These are phyloP conservation scores for Pyrgilauda ruficollis DNA, from an alignment of 2,113 vertebrate species.

Conservation along the genomic window DNA sequence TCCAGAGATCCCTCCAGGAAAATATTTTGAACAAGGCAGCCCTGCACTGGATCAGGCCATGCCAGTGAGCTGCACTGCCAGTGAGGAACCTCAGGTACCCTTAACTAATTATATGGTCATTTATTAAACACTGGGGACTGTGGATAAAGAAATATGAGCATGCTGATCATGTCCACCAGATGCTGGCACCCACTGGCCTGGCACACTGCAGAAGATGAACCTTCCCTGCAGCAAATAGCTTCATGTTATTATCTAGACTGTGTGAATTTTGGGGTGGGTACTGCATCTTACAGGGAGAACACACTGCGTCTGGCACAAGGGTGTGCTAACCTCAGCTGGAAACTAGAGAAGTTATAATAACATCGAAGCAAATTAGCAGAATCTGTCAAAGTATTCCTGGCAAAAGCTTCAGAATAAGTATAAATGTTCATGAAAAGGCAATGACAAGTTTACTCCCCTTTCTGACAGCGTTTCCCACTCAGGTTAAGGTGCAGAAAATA, in stretches of 20 bases:
- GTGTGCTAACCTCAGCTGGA: not conserved
- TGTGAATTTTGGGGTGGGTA: not conserved
- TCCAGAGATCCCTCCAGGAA: not conserved
- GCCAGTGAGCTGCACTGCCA: not conserved
- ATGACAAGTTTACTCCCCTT: not conserved
- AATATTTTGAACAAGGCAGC: not conserved
- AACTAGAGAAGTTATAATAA: not conserved
- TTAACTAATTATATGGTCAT: not conserved
- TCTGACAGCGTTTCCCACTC: accelerated
- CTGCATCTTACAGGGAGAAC: not conserved
- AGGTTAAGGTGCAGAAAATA: not conserved
- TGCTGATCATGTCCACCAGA: accelerated
- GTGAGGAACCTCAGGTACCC: accelerated
- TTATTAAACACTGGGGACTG: not conserved
- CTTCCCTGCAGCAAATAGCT: not conserved
- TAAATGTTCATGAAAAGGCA: not conserved
- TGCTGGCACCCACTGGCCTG: not conserved
- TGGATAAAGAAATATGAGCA: not conserved
- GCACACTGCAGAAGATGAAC: not conserved
- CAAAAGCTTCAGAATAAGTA: not conserved
- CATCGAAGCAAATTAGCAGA: not conserved
- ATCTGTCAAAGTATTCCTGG: not conserved
- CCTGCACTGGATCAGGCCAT: not conserved
- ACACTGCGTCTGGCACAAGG: not conserved
- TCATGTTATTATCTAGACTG: not conserved